These are phyloP conservation scores for Syrphus vitripennis DNA, from an alignment of 2,888 invertebrate species.

Conservation along the genomic window DNA sequence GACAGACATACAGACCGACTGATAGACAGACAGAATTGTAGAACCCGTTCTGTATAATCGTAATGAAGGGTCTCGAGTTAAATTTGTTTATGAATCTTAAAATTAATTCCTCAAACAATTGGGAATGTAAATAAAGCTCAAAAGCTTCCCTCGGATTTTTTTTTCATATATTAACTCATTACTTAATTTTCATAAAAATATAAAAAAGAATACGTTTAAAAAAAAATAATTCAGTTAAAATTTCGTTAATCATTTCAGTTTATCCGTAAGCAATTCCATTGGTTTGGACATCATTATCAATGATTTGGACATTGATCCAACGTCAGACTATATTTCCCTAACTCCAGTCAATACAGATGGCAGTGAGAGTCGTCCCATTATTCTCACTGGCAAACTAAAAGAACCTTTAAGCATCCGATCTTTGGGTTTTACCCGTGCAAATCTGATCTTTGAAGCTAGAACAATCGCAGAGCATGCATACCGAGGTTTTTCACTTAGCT, in stretches of 20 bases:
- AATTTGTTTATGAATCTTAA: too few relatives aligned
- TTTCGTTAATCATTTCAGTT: slow-evolving; percentile 34
- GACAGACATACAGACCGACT: too few relatives aligned
- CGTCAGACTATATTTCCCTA: slow-evolving; percentile 62
- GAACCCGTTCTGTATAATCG: too few relatives aligned
- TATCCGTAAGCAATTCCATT: slow-evolving; percentile 50
- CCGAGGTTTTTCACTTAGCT: slow-evolving; percentile 66
- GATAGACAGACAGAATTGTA: too few relatives aligned
- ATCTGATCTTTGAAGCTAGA: slow-evolving; percentile 56
- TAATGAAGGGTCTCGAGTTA: too few relatives aligned
- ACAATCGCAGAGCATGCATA: slow-evolving; percentile 36
- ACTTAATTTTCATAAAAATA: too few relatives aligned
- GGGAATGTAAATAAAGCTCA: too few relatives aligned
- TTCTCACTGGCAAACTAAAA: slow-evolving; percentile 68
- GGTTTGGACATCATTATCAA: slow-evolving; percentile 69
- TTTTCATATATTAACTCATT: too few relatives aligned
- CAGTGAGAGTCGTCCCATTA: slow-evolving; percentile 46
- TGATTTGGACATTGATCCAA: slow-evolving; percentile 68
- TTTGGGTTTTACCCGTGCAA: slow-evolving; percentile 40
- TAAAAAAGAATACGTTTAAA: too few relatives aligned
- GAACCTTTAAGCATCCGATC: slow-evolving; percentile 60
- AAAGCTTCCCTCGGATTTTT: too few relatives aligned
- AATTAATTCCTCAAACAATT: too few relatives aligned
- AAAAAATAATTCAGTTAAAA: not conserved
- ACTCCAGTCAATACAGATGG: slow-evolving; percentile 38